Conservation (phyloP, 2,888 invertebrate genomes). For the Apamea sordens region DNA sequence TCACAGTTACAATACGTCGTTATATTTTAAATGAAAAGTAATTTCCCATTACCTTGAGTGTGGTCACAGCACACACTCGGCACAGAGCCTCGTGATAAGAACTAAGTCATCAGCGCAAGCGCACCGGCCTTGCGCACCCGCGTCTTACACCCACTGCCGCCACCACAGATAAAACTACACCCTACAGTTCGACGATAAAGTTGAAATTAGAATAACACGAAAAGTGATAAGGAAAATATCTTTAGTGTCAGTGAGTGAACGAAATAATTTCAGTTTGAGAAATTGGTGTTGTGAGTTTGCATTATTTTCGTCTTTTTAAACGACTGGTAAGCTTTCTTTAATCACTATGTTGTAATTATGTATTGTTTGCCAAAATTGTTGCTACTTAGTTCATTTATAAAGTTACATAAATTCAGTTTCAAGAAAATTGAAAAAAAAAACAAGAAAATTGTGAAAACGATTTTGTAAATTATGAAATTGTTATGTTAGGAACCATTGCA, state of each 20-base stretch:
- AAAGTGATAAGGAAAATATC: slow-evolving; percentile 58
- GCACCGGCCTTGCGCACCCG: slow-evolving; percentile 83
- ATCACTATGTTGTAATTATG: slow-evolving; percentile 39
- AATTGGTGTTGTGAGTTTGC: slow-evolving; percentile 54
- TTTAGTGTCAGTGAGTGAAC: slow-evolving; percentile 57
- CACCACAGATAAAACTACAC: slow-evolving; percentile 39
- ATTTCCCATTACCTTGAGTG: slow-evolving; percentile 55
- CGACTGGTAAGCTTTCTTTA: slow-evolving; percentile 64
- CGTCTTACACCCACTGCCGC: slow-evolving; percentile 64
- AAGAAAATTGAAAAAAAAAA: slow-evolving; percentile 17
- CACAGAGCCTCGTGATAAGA: slow-evolving; percentile 82
- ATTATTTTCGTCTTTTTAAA: slow-evolving; percentile 23
- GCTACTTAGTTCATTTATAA: neutral
- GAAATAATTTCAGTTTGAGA: slow-evolving; percentile 59
- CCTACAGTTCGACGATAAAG: slow-evolving; percentile 46
- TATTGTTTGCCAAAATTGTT: slow-evolving; percentile 42
- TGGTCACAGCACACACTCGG: slow-evolving; percentile 65
- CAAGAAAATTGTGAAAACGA: slow-evolving; percentile 15
- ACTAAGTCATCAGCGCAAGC: slow-evolving; percentile 81
- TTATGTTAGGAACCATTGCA: slow-evolving; percentile 18
- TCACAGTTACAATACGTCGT: slow-evolving; percentile 38
- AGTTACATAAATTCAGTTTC: slow-evolving; percentile 36
- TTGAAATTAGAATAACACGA: slow-evolving; percentile 54
- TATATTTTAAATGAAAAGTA: slow-evolving; percentile 57
- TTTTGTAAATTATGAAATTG: slow-evolving; percentile 35